These are phyloP conservation scores for Myanophis thanlyinensis DNA, from an alignment of 2,113 vertebrate genomes.

Conservation along the genomic window DNA sequence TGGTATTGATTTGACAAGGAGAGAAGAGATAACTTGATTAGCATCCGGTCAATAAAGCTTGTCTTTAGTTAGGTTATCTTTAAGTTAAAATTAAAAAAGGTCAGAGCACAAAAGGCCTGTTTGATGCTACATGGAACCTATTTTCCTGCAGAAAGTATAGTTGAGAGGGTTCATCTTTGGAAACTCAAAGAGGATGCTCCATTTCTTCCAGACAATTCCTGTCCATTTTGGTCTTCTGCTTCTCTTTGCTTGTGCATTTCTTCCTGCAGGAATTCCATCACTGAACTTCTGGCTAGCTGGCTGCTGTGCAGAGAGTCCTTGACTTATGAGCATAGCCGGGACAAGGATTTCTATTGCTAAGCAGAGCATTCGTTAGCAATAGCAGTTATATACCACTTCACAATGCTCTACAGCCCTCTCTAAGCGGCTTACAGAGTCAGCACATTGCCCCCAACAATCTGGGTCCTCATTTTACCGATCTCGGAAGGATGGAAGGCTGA, in stretches of 20 bases:
- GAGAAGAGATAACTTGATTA: conserved; percentile 7
- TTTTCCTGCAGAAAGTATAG: background rate
- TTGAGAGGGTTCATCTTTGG: background rate
- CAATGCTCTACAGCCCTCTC: no score
- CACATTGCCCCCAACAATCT: no score
- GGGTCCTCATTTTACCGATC: no score
- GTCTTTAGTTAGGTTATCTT: background rate
- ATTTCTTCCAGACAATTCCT: background rate
- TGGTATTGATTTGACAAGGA: conserved; percentile 13
- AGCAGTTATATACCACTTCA: no score
- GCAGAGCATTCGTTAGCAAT: background rate
- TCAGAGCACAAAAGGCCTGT: background rate
- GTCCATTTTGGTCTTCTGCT: background rate
- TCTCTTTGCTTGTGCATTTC: background rate
- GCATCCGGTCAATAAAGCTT: background rate
- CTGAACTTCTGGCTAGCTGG: background rate
- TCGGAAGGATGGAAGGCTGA: no score
- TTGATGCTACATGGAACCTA: background rate
- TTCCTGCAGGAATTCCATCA: background rate
- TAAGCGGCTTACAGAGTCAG: no score
- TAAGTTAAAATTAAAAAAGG: background rate
- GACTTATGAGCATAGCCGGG: background rate
- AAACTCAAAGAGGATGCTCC: background rate
- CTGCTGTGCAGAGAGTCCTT: background rate
- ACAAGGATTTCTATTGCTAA: background rate